Base-by-base conservation (phyloP, 2,113 vertebrate genomes). In the Pterophyllum scalare region DNA sequence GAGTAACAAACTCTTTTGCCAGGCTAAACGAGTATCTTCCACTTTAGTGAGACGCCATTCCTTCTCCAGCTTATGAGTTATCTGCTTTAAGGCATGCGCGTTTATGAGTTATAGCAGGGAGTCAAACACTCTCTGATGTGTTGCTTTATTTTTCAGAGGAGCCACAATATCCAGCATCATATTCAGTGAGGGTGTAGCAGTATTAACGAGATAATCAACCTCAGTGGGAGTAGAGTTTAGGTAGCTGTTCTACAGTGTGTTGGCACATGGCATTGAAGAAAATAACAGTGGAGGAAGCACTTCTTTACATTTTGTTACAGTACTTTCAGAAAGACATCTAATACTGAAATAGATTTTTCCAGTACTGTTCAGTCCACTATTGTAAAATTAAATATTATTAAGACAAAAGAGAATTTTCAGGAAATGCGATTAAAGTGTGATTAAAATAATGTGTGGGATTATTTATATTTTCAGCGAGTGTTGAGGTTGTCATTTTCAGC, bases 361-460 rank as follows among this genome's bases (percentile, higher is more conserved):
- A 67, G 14, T 46, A 3, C 8, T 67, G 22, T 67, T 38, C 26
- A 46, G 38, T 67, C 62, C 62, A 67, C 43, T 67, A 67, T 46
- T 67, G 26, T 67, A 54, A 56, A 56, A n/a, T 67, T 46, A 46
- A 46, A 40, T 67, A 22, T 67, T 67, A 46, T 67, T 67, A 67
- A 67, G 17, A 67, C 22, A 26, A 67, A 19, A 46, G 14, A 46
- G 15, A 8, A 14, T 46, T 26, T 67, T 67, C 64, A 67, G 64
- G 40, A 8, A 15, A 67, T n/a, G n/a, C n/a, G n/a, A n/a, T n/a
- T n/a, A n/a, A n/a, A 65, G n/a, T 65, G 62, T 65, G 38, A 65
- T 65, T 65, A 67, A 67, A 67, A 67, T 22, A 26, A 22, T 67
- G 22, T 26, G 62, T 46, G 38, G 43, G 22, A 38, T 67, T 22